Conservation (phyloP, 2,888 invertebrate genomes). For the Nowickia ferox region DNA sequence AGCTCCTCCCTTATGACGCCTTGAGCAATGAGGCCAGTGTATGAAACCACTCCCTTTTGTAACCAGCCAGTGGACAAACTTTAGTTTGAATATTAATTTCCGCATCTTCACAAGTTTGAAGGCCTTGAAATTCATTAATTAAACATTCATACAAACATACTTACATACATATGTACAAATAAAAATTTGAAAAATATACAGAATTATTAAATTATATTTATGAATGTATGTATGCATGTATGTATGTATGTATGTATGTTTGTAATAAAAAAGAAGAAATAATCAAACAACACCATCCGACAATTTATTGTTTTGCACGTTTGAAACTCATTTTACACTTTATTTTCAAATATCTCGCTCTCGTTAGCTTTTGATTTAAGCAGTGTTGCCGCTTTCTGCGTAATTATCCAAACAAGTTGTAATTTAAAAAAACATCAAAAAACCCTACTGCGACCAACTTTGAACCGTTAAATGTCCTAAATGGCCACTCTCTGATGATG, state of each 20-base stretch:
- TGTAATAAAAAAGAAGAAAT: no score
- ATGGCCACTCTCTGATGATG: no score
- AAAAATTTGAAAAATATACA: neutral
- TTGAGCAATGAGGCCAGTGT: neutral
- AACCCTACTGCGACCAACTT: no score
- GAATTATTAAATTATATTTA: neutral
- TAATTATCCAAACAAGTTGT: no score
- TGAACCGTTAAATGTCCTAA: no score
- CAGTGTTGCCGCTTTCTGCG: no score
- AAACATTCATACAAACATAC: neutral
- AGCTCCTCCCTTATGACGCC: neutral
- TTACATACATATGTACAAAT: neutral
- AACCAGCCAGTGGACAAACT: neutral
- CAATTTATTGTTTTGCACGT: no score
- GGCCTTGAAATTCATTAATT: constrained; percentile 41
- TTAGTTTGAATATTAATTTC: constrained; percentile 7
- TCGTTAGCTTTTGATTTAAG: no score
- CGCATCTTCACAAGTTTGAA: constrained; percentile 1
- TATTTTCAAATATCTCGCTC: no score
- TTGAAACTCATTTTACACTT: no score
- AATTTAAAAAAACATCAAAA: no score
- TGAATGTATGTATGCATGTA: neutral
- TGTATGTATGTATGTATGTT: neutral
- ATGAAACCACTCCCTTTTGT: constrained; percentile 20
- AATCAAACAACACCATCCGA: no score